Percentiles rank a stretch among this genome's conserved stretches.
Conservation (phyloP, 2,888 invertebrate genomes). For the Dicyrtomina minuta region DNA sequence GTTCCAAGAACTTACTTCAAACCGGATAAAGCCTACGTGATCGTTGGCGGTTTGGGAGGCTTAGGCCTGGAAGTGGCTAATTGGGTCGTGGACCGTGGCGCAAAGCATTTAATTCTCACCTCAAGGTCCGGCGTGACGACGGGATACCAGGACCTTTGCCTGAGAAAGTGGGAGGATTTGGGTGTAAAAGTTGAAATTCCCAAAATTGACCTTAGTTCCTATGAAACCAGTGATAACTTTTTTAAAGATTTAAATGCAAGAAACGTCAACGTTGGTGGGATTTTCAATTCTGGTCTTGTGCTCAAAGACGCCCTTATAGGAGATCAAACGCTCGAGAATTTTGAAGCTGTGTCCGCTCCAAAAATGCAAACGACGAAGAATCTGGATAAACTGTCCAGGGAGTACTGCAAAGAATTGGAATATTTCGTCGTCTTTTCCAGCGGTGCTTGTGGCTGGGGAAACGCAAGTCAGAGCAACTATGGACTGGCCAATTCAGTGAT, state of each 20-base stretch:
- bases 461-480: conserved; percentile 87
- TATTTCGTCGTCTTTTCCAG: conserved; percentile 90
- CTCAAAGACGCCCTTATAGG: conserved; percentile 59
- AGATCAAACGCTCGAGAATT: conserved; percentile 67
- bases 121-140: no score
- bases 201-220: conserved; percentile 8
- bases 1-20: conserved; percentile 62
- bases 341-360: conserved; percentile 68
- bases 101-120: conserved; percentile 24
- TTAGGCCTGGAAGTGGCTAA: conserved; percentile 29
- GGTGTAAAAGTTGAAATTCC: conserved; percentile 4
- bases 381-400: conserved; percentile 69
- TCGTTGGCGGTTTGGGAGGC: conserved; percentile 60
- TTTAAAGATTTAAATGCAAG: conserved; percentile 59
- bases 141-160: conserved; percentile 28
- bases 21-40: conserved; percentile 59
- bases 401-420: conserved; percentile 61
- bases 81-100: conserved; percentile 26
- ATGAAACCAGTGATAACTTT: not conserved
- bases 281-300: conserved; percentile 84
- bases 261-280: conserved; percentile 73
- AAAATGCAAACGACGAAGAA: conserved; percentile 78
- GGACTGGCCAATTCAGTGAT: no score
- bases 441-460: conserved; percentile 88
- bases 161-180: conserved; percentile 11